Evolutionary conservation across 2,113 vertebrate genomes (phyloP), one percentile per base, ranked within the genome.

Genomic region (Crypturellus undulatus): DNA sequence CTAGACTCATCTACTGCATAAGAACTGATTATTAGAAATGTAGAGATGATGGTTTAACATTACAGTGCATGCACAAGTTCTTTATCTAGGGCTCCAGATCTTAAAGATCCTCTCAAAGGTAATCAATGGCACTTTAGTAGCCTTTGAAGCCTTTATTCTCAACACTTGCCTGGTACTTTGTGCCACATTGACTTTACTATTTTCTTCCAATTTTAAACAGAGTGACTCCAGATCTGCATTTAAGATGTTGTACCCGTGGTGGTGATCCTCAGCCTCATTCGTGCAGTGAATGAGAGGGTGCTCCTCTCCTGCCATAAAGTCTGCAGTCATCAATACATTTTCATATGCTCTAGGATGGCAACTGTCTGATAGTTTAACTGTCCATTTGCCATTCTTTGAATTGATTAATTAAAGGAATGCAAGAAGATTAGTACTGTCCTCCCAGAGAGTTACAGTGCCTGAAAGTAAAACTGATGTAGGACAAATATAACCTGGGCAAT

Each of bases 121-220:
- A 97, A 96, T 95, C 93, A 93, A 93, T 95, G 94, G 65, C 86
- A 94, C 96, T 96, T 97, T 90, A 95, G 90, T 91, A 65, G 52
- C 65, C 90, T 94, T 94, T 96, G 93, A 96, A 96, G 93, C 79
- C 91, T 95, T 96, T 94, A 90, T 95, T 96, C 70, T 71, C 88
- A 94, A 79, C 88, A 82, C 87, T 96, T 92, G 77, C 8, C 2
- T 67, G 62, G 83, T 54, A 81, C 89, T 94, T 93, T 94, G 88
- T 89, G 88, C 77, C 81, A 93, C 85, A 95, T 95, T 79, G 95
- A 95, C 95, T 96, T 96, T 60, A 86, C 77, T 93, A 72, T 96
- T 96, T 97, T 87, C 70, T 59, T 94, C 65, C 79, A 72, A 58
- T 95, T 93, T 95, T 88, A 78, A 71, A 90, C n/a, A 76, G 92